Base-by-base conservation (phyloP, 1,140 invertebrate genomes). In the Coelopa frigida region DNA sequence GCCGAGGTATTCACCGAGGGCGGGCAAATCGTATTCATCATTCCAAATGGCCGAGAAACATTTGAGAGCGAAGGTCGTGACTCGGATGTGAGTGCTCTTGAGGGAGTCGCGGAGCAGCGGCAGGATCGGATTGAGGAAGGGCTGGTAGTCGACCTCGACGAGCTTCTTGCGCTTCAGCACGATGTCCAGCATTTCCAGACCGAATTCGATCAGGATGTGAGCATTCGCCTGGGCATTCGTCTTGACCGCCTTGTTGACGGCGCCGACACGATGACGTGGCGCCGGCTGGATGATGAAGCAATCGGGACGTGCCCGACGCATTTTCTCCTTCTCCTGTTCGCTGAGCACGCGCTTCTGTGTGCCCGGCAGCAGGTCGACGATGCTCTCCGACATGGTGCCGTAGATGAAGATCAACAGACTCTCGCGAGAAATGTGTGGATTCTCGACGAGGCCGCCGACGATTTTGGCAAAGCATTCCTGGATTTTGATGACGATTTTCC, bases 171-270 rank as follows among this genome's bases (percentile, higher is more conserved):
- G 75, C 71, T 89, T 89, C 18, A 93, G 71, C 18, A 86, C 75
- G 50, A 83, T 78, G 51, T 85, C 78, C 12, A 89, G 77, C 5
- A 94, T 70, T 69, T 83, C 81, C 23, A 97, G 72, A 37, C 89
- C 90, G 71, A 97, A 97, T 70, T 96, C 92, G 0, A 92, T 80
- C 7, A 98, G 70, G 2, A 97, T 74, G 68, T 96, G 89, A 1
- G 81, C 79, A 68, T 97, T 97, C 1, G 89, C 85, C 59, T 85
- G 82, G 5, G 77, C 73, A 5, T 80, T 80, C 2, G 70, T 77
- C 61, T 78, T 83, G 0, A 83, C 78, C 17, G 71, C 60, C 48
- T 70, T 73, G 48, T 74, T 78, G 1, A 56, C 52, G 0, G 55
- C 72, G 21, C 83, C 82, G 51, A 77, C 78, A 54, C 78, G 75